Evolutionary conservation across 2,888 invertebrate species (phyloP), one percentile per base, ranked within the genome.

Genomic region (Acrobasis repandana): DNA sequence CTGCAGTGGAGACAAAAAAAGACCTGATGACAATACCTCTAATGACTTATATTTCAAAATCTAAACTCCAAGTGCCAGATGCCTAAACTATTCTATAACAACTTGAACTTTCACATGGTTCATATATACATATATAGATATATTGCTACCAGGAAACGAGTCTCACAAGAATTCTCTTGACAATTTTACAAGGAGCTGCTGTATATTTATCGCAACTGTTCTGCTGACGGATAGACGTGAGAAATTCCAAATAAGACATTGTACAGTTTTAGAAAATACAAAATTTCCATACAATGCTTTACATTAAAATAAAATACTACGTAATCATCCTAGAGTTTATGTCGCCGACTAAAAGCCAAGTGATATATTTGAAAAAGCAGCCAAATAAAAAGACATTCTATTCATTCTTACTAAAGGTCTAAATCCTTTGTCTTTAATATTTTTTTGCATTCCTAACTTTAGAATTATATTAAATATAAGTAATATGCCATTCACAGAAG

Each of bases 401-500:
- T 16, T 15, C 4, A 34, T 36, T 18, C 18, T 18, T 5, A 6
- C n/a, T 34, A 51, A 51, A 51, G n/a, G 33, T 14, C 34, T n/a
- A 14, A 15, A 51, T 51, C 34, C n/a, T 34, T 9, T 15, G 28
- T 15, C 33, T 15, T 9, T 14, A n/a, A n/a, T 51, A n/a, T 34
- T 28, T 56, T 56, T 46, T 56, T 46, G 56, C 43, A 56, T 56
- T 56, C 56, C 18, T 46, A 56, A 51, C 33, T 63, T 58, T 60
- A 61, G 11, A 61, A 54, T 52, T 63, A 58, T 60, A 61, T 61
- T 66, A 60, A 63, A 63, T 62, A 49, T 56, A 65, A 62, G 47
- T 63, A 63, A 63, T 62, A 61, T 60, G 54, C 63, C 63, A 63
- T 65, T 62, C 60, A 64, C 50, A 61, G 50, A 61, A 34, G 20